phyloP scores from a whole-genome alignment of 2,888 invertebrate genomes.

The Rhyacophila evoluta region DNA sequence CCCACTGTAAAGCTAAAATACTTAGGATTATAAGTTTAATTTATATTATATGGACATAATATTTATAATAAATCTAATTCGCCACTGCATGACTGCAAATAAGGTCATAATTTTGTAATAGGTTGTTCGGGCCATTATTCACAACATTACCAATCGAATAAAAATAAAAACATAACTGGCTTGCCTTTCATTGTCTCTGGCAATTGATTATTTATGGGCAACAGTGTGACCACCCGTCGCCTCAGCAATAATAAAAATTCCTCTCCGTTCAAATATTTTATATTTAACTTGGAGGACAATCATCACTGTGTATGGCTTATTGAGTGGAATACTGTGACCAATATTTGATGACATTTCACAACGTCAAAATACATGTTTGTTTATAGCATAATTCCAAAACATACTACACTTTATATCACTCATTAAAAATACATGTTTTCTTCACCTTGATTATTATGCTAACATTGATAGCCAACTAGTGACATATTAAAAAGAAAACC shows the following conservation, averaged over 20 bases:
- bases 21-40: no score
- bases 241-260: slow-evolving; percentile 40
- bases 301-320: slow-evolving; percentile 21
- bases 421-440: no score
- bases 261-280: slow-evolving; percentile 32
- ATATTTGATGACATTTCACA: no score
- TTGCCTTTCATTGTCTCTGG: slow-evolving; percentile 29
- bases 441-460: no score
- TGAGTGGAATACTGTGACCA: background rate
- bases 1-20: no score
- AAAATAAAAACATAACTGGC: slow-evolving; percentile 36
- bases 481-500: no score
- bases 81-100: background rate
- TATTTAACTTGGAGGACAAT: slow-evolving; percentile 7
- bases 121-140: slow-evolving; percentile 15
- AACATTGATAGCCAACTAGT: no score
- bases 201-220: slow-evolving; percentile 33
- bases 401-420: no score
- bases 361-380: no score
- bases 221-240: slow-evolving; percentile 38
- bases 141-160: slow-evolving; percentile 32
- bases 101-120: slow-evolving; percentile 30
- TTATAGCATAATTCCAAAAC: no score
- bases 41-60: no score
- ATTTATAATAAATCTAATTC: background rate